Percentiles rank a stretch among this genome's conserved stretches.
Conservation (phyloP, 2,888 invertebrate species). For the Strigamia crassipes region DNA sequence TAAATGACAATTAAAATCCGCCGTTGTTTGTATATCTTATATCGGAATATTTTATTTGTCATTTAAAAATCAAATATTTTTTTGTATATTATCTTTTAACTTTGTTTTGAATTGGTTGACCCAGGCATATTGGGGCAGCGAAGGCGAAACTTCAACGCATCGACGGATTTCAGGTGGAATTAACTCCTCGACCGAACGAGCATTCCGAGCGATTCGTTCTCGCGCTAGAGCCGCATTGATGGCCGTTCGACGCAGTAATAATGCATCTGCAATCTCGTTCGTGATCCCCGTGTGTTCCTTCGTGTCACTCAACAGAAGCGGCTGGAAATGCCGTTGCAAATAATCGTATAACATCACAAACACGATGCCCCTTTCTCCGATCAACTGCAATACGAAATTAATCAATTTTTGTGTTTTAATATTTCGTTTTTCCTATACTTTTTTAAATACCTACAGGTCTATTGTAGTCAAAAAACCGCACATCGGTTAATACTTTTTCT, state of each 20-base stretch:
- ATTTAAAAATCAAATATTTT: too few relatives aligned
- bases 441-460: neutral
- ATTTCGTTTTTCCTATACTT: neutral
- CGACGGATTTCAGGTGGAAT: constrained; percentile 26
- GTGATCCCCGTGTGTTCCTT: neutral
- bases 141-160: constrained; percentile 1
- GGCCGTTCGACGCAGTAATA: constrained; percentile 12
- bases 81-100: too few relatives aligned
- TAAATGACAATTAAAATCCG: too few relatives aligned
- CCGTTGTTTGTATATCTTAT: too few relatives aligned
- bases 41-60: too few relatives aligned
- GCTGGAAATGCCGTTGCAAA: constrained; percentile 44
- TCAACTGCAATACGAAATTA: neutral
- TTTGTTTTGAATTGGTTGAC: constrained; percentile 45
- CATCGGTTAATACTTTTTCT: constrained; percentile 1
- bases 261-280: neutral
- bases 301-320: neutral
- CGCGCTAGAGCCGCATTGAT: constrained; percentile 44
- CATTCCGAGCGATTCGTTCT: constrained; percentile 39
- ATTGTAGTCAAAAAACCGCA: constrained; percentile 1
- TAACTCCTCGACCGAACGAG: constrained; percentile 14
- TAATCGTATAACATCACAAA: constrained; percentile 46
- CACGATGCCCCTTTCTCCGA: neutral
- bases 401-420: too few relatives aligned
- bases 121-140: constrained; percentile 45